Evolutionary conservation across 2,113 vertebrate genomes (phyloP), one percentile per base, ranked within the genome.

Genomic region (Lipotes vexillifer): DNA sequence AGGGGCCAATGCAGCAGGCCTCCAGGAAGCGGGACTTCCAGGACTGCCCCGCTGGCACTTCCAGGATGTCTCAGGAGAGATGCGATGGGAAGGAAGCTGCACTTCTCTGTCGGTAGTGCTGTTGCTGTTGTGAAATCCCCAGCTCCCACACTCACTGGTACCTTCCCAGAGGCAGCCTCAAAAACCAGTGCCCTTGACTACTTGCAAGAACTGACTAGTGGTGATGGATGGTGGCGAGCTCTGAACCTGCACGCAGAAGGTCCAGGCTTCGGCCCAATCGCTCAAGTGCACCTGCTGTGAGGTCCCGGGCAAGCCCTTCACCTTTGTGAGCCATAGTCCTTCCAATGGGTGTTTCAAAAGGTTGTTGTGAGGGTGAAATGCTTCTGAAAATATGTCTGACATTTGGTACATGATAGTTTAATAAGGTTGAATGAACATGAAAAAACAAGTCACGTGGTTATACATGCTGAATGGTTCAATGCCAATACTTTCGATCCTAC

Each of bases 251-350:
- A 1, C 66, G 38, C 38, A 5, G 55, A 61, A 82, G 49, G 44
- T 20, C 12, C 1, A 5, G 61, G 72, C 57, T 63, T 29, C n/a
- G 18, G 15, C 49, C 68, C 7, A 3, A 8, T 23, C 0, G 0
- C 46, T n/a, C 25, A 21, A 18, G 29, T 29, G 59, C 8, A 38
- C 29, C 61, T 12, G 9, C 71, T 0, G 0, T 18, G 44, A 88
- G 49, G 57, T 36, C 36, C 49, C 57, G 3, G n/a, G 20, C 38
- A 33, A 72, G 38, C 1, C 2, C 4, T 52, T 68, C 36, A 12
- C 14, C 21, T 29, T 27, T 27, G 52, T 29, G 65, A 46, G 29
- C 21, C 31, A 3, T 3, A 4, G 29, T 12, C 61, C 46, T 41
- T 33, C 38, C 69, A 14, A 3, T 2, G 12, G 12, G 17, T 20